phyloP scores from a whole-genome alignment of 2,797 vertebrate species.

The Allobates femoralis region DNA sequence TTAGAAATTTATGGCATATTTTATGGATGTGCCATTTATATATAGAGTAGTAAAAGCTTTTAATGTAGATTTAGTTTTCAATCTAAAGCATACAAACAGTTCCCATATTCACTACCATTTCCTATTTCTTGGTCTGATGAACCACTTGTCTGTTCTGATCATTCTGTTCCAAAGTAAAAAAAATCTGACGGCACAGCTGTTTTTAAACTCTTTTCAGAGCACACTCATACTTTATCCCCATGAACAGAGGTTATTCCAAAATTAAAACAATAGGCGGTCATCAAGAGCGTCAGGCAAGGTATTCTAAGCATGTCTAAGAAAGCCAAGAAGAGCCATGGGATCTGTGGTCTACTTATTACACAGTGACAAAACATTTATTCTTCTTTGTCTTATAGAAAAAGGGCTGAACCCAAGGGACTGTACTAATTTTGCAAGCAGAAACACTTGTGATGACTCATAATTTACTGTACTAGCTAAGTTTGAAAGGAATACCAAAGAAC shows the following conservation, averaged over 20 bases:
- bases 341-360: slow-evolving; percentile 51
- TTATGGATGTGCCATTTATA: neutral
- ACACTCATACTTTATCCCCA: slow-evolving; percentile 29
- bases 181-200: neutral
- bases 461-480: slow-evolving; percentile 40
- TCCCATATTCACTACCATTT: neutral
- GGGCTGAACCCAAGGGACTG: slow-evolving; percentile 27
- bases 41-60: no score
- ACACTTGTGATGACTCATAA: slow-evolving; percentile 44
- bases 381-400: slow-evolving; percentile 55
- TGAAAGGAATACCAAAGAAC: slow-evolving; percentile 25
- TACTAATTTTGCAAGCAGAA: slow-evolving; percentile 49
- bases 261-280: slow-evolving; percentile 43
- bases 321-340: slow-evolving; percentile 54
- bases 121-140: neutral
- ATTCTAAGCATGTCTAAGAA: slow-evolving; percentile 25
- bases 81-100: neutral
- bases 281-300: slow-evolving; percentile 15
- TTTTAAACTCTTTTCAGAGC: slow-evolving; percentile 21
- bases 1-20: neutral
- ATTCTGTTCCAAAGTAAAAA: neutral
- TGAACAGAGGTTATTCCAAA: slow-evolving; percentile 50
- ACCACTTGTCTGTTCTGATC: neutral
- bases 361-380: slow-evolving; percentile 48
- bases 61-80: no score